Evolutionary conservation across 1,140 invertebrate genomes (phyloP).

Genomic region (Drosophila saltans): DNA sequence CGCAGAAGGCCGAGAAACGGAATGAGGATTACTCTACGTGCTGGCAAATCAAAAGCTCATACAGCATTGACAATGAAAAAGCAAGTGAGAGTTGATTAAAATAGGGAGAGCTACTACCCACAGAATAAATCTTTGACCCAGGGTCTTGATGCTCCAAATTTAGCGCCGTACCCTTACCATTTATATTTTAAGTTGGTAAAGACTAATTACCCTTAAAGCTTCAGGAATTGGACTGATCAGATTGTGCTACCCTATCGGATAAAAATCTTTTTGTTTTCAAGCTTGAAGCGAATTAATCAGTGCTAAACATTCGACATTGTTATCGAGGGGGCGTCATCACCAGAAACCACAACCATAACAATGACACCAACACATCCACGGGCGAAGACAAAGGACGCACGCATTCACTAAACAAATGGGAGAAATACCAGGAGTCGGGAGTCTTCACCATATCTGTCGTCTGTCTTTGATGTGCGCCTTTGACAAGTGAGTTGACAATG

Average conservation of each 20-base stretch:
- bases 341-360: conserved; percentile 51
- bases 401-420: conserved; percentile 27
- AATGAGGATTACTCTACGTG: conserved; percentile 52
- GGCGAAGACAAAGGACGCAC: conserved; percentile 58
- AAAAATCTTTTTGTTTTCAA: conserved; percentile 65
- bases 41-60: conserved; percentile 65
- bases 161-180: conserved; percentile 10
- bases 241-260: conserved; percentile 41
- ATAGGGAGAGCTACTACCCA: neutral
- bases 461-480: conserved; percentile 81
- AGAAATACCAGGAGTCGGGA: conserved; percentile 37
- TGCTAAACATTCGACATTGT: conserved; percentile 69
- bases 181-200: neutral
- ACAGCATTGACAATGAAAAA: conserved; percentile 50
- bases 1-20: neutral
- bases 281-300: conserved; percentile 75
- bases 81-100: conserved; percentile 50
- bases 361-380: conserved; percentile 38
- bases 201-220: conserved; percentile 55
- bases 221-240: conserved; percentile 33
- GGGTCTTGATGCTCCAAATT: conserved; percentile 25
- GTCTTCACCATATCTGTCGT: conserved; percentile 76
- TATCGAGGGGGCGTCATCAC: conserved; percentile 65
- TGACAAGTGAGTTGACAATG: conserved; percentile 83
- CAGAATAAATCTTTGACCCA: neutral